Conservation (phyloP, 2,113 vertebrate genomes). For the Ciconia maguari region DNA sequence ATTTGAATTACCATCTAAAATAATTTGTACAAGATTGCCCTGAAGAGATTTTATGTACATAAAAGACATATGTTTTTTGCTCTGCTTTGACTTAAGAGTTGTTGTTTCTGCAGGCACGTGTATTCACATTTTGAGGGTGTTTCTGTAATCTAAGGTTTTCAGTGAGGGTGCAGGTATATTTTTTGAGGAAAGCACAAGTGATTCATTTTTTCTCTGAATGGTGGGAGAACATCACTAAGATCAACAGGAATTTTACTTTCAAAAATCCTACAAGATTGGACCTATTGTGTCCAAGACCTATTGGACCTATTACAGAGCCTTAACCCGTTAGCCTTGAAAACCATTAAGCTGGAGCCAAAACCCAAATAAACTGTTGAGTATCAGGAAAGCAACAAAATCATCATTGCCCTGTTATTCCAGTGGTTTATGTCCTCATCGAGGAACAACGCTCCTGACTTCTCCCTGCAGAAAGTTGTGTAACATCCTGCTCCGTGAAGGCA, state of each 20-base stretch:
- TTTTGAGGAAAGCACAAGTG: neutral
- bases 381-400: neutral
- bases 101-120: neutral
- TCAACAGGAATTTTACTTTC: neutral
- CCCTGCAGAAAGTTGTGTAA: neutral
- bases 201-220: neutral
- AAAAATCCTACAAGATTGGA: neutral
- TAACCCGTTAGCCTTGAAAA: neutral
- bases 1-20: neutral
- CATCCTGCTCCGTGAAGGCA: neutral
- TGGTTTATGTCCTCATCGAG: accelerated
- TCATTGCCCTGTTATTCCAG: neutral
- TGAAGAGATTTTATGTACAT: neutral
- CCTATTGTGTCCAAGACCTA: neutral
- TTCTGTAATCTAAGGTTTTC: neutral
- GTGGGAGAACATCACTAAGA: neutral
- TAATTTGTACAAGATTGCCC: neutral
- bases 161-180: neutral
- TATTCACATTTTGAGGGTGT: neutral
- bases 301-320: neutral
- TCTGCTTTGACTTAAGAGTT: neutral
- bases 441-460: neutral
- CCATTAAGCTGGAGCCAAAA: neutral
- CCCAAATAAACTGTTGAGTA: neutral
- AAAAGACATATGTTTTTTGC: neutral